These are phyloP conservation scores for Tridacna gigas DNA, from an alignment of 2,888 invertebrate species.

Conservation along the genomic window DNA sequence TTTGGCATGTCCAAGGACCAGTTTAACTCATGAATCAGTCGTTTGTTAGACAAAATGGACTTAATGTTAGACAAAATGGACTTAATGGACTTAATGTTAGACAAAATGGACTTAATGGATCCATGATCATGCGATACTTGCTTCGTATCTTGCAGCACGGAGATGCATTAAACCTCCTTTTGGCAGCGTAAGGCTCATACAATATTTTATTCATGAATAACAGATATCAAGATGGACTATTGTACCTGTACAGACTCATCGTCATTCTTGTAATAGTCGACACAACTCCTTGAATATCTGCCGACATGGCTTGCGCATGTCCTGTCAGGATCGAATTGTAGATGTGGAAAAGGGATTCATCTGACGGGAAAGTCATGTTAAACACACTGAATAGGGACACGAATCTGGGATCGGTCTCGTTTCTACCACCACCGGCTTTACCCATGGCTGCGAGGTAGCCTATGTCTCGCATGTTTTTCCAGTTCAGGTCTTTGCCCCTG, in stretches of 20 bases:
- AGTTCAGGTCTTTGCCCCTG: constrained; percentile 94
- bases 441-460: constrained; percentile 86
- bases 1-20: too few relatives aligned
- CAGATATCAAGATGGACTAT: too few relatives aligned
- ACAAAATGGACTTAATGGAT: too few relatives aligned
- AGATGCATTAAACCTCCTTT: too few relatives aligned
- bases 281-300: constrained; percentile 89
- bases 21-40: too few relatives aligned
- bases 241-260: constrained; percentile 92
- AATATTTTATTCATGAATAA: too few relatives aligned
- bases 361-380: constrained; percentile 93
- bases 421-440: constrained; percentile 93
- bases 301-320: constrained; percentile 90
- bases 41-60: too few relatives aligned
- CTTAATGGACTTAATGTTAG: too few relatives aligned
- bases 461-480: constrained; percentile 94
- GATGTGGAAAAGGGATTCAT: constrained; percentile 91
- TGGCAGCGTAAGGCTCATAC: too few relatives aligned
- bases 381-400: constrained; percentile 95
- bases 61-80: too few relatives aligned
- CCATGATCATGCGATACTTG: too few relatives aligned
- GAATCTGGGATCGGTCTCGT: constrained; percentile 95
- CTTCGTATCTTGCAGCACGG: too few relatives aligned
- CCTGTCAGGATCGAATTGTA: constrained; percentile 93
- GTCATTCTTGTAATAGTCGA: constrained; percentile 91